phyloP scores from a whole-genome alignment of 2,888 invertebrate species.

The Sinodicranocentrus sp. region DNA sequence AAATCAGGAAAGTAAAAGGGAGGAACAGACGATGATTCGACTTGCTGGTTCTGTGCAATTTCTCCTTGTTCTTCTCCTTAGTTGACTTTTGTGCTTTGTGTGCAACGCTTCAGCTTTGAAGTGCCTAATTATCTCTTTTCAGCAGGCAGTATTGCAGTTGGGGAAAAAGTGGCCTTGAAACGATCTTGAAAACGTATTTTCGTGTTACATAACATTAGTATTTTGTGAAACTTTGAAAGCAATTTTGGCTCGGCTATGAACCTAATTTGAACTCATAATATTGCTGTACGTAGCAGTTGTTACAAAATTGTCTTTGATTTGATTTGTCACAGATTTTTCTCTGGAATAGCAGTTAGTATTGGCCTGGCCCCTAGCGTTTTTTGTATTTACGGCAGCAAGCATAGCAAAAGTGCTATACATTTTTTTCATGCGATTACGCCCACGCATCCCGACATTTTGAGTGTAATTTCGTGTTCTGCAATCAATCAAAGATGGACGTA shows the following conservation, averaged over 20 bases:
- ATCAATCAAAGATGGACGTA: conserved; percentile 63
- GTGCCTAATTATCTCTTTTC: conserved; percentile 6
- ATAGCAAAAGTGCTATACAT: too few relatives aligned
- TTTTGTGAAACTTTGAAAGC: conserved; percentile 17
- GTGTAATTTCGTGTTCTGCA: not conserved
- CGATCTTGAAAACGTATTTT: conserved; percentile 34
- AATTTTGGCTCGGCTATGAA: too few relatives aligned
- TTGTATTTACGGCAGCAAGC: too few relatives aligned
- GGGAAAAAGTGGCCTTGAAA: conserved; percentile 40
- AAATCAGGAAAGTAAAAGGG: not conserved
- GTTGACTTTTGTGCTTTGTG: too few relatives aligned
- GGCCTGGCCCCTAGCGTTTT: too few relatives aligned
- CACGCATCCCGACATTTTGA: too few relatives aligned
- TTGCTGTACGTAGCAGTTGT: too few relatives aligned
- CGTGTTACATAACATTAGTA: not conserved
- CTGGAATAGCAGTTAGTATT: not conserved
- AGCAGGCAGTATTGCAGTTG: not conserved
- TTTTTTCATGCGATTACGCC: too few relatives aligned
- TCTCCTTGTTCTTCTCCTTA: conserved; percentile 48
- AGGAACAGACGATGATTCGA: conserved; percentile 8
- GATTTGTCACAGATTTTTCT: too few relatives aligned
- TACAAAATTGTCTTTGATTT: too few relatives aligned
- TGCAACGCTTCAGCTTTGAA: too few relatives aligned
- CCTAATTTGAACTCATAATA: too few relatives aligned
- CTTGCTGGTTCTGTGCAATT: not conserved